Conservation (phyloP, 2,888 invertebrate species). For the Trichogramma evanescens region DNA sequence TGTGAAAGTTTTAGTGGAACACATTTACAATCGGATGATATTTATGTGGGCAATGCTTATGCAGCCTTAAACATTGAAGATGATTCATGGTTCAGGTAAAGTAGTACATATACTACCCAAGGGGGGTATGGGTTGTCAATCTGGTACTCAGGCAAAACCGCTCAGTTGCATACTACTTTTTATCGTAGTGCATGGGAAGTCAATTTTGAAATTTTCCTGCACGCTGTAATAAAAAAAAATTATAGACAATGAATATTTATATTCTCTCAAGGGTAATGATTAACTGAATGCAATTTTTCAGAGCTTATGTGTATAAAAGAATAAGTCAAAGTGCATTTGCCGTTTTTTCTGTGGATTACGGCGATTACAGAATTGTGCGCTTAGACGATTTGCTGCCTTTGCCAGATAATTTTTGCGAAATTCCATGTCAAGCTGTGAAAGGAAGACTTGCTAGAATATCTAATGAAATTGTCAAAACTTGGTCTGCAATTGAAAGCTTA, state of each 20-base stretch:
- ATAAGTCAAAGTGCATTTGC: slow-evolving; percentile 53
- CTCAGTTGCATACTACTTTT: too few relatives aligned
- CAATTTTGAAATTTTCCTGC: not conserved
- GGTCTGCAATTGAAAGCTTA: slow-evolving; percentile 67
- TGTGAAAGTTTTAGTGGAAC: slow-evolving; percentile 53
- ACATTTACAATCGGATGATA: slow-evolving; percentile 44
- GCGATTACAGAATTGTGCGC: slow-evolving; percentile 54
- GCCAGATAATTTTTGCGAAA: slow-evolving; percentile 51
- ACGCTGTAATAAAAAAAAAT: not conserved
- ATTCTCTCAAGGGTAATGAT: not conserved
- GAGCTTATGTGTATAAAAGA: slow-evolving; percentile 52
- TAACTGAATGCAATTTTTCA: slow-evolving; percentile 26
- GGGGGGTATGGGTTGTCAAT: too few relatives aligned
- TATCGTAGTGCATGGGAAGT: too few relatives aligned
- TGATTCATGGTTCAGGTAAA: slow-evolving; percentile 9
- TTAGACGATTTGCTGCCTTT: slow-evolving; percentile 53
- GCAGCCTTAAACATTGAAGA: slow-evolving; percentile 49
- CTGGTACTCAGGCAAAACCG: too few relatives aligned
- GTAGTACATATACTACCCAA: not conserved
- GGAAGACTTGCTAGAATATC: slow-evolving; percentile 59
- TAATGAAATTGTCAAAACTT: slow-evolving; percentile 52
- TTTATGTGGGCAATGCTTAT: slow-evolving; percentile 58
- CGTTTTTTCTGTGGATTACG: slow-evolving; percentile 60
- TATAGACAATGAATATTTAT: not conserved
- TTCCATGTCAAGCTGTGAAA: slow-evolving; percentile 62